Evolutionary conservation across 2,797 vertebrate genomes (phyloP), one percentile per base, ranked within the genome.

Genomic region (Cryptoblepharus egeriae): DNA sequence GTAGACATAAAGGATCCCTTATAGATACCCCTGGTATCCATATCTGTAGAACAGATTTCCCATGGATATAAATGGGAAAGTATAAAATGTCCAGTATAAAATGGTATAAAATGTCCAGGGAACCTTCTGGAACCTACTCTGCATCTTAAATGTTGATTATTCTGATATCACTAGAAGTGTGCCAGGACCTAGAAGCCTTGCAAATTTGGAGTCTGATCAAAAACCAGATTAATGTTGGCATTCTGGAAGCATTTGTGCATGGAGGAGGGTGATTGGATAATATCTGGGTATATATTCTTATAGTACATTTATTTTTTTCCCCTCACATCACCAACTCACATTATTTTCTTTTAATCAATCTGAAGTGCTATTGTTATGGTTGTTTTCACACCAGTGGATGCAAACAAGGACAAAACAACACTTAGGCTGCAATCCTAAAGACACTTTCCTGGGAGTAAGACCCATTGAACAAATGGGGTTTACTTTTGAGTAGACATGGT

Each of bases 311-410:
- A 42, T 20, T 76, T 75, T 5, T 0, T 1, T 76, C 83, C n/a
- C 77, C 1, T 1, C 49, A 71, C 78, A 8, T 16, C 72, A 4
- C 0, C 0, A 30, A 42, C 26, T 58, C 52, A 32, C 6, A 24
- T 79, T 15, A 52, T 1, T 2, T 30, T 13, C 24, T 32, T 11
- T 16, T 63, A 26, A 10, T 26, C 58, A 71, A n/a, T 1, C 0
- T 57, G 0, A 12, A 60, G 57, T 60, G 3, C 4, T 67, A 45
- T 22, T 55, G 0, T 9, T 42, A 2, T 58, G 2, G 24, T 83
- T 2, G 35, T 75, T 72, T 79, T 1, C 28, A 77, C 73, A 45
- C 75, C 3, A 76, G 0, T 1, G 16, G 0, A 35, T 80, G 42
- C 22, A 57, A 16, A 28, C 30, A 39, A 22, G 9, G 24, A 1